Evolutionary conservation across 2,888 invertebrate species (phyloP).

Genomic region (Hydrotaea cyrtoneurina): DNA sequence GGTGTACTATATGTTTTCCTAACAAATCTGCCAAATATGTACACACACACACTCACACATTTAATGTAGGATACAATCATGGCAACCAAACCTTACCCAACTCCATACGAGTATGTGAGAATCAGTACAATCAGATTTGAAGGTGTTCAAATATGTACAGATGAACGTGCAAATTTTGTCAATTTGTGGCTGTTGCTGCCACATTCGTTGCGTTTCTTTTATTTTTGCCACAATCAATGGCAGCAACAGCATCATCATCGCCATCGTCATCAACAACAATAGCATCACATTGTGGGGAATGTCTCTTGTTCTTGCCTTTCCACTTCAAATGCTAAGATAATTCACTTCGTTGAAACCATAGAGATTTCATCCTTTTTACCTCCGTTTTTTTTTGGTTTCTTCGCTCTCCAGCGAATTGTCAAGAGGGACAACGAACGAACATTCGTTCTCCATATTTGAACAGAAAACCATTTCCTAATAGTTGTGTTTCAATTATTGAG

Average conservation of each 20-base stretch:
- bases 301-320: constrained; percentile 30
- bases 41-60: not conserved
- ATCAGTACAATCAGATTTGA: constrained; percentile 38
- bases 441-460: not conserved
- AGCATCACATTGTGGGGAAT: constrained; percentile 8
- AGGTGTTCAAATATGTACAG: constrained; percentile 32
- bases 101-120: not conserved
- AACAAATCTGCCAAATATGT: not conserved
- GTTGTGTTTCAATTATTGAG: constrained; percentile 53
- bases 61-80: not conserved
- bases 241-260: not conserved
- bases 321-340: constrained; percentile 46
- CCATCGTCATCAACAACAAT: constrained; percentile 5
- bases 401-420: not conserved
- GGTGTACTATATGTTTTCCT: constrained; percentile 1
- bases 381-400: not conserved
- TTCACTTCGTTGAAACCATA: constrained; percentile 4
- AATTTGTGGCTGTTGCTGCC: constrained; percentile 34
- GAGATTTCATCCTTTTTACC: not conserved
- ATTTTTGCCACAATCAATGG: constrained; percentile 34
- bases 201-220: constrained; percentile 16
- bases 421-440: constrained; percentile 11
- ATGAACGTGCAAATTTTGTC: constrained; percentile 58
- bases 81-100: not conserved
- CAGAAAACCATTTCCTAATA: constrained; percentile 23